These are phyloP conservation scores for Hipposideros armiger DNA, from an alignment of 2,113 vertebrate genomes.

Conservation along the genomic window DNA sequence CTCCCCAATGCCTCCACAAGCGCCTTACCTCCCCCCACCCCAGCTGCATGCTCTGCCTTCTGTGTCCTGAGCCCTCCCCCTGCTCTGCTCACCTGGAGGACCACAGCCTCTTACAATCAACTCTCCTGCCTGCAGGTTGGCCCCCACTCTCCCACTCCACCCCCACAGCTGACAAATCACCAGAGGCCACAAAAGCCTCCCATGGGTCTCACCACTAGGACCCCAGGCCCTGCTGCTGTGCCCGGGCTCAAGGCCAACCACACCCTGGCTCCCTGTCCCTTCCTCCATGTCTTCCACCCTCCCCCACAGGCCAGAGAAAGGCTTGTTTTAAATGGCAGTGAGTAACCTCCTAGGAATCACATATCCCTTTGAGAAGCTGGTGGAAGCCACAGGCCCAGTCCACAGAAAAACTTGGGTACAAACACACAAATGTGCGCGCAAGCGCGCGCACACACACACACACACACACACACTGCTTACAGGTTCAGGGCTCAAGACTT, in stretches of 20 bases:
- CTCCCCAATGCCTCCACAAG: accelerated
- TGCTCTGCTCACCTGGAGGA: neutral
- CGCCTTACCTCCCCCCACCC: neutral
- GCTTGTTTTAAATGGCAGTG: neutral
- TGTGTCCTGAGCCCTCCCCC: neutral
- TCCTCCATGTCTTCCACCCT: too few species aligned
- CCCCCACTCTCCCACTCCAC: neutral
- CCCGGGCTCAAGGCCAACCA: neutral
- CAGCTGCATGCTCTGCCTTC: neutral
- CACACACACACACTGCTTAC: neutral
- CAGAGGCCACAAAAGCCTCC: neutral
- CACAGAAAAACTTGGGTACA: neutral
- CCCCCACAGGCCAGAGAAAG: neutral
- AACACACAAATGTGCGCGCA: accelerated
- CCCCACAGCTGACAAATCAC: neutral
- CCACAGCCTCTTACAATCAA: too few species aligned
- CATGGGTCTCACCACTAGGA: accelerated
- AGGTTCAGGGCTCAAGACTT: neutral
- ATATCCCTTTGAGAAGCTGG: neutral
- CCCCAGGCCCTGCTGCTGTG: neutral
- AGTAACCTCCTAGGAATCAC: neutral
- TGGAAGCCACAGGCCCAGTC: neutral
- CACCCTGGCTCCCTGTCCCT: neutral
- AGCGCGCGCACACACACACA: accelerated
- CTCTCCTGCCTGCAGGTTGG: neutral